Evolutionary conservation across 1,140 invertebrate genomes (phyloP), one percentile per base, ranked within the genome.

Genomic region (Tetranychus urticae): DNA sequence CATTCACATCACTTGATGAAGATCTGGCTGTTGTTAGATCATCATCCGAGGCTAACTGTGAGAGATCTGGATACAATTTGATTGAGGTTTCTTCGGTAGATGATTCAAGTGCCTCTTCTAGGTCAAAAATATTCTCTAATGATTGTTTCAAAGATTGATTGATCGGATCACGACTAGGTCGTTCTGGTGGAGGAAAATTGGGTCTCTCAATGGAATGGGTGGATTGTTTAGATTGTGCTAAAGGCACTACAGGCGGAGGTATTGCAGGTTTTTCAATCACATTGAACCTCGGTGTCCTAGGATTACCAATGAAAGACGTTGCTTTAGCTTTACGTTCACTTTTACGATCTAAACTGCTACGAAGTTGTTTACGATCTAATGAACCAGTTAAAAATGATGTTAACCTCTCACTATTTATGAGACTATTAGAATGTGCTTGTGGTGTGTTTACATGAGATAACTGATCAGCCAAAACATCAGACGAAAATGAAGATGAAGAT

Each of bases 171-270:
- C 39, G 39, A 42, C 39, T 42, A 6, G 39, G 39, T 6, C 39
- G 39, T 42, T 42, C 39, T 42, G 39, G 39, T 10, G 39, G 39
- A 6, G 39, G 39, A 10, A 42, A 42, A 42, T 10, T 42, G 39
- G 39, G 39, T 42, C 39, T 42, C 10, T 42, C 39, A 10, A 42
- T 5, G 39, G 39, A 6, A 42, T 10, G 5, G 39, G 39, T 42
- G 5, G n/a, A 14, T 56, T 36, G 36, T 56, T 56, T 56, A 56
- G 10, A 10, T 42, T 42, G 39, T 42, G 39, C 39, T 6, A 0
- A 42, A 39, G 59, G 59, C 42, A 60, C 46, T 54, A 8, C n/a
- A 6, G 59, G 59, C 13, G 59, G 59, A 31, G 59, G 59, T 10
- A 60, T 42, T 14, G 42, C 33, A 6, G 59, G 59, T 37, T 60